Evolutionary conservation across 1,140 invertebrate species (phyloP).

Genomic region (Augochlora pura): DNA sequence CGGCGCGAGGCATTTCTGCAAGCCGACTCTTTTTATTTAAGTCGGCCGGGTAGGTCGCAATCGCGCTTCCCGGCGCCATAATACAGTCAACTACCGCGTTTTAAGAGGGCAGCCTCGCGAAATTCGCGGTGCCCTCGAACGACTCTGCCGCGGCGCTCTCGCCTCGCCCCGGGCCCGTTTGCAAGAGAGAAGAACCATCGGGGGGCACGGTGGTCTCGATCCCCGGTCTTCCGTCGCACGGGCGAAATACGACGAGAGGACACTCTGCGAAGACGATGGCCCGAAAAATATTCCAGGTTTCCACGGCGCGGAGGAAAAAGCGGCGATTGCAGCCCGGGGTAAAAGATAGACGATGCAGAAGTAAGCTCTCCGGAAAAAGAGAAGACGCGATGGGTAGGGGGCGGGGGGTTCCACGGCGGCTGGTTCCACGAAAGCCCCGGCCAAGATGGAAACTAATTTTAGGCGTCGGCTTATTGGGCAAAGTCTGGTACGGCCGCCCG

Average conservation of each 20-base stretch:
- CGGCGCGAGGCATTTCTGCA: neutral
- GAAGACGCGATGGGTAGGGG: neutral
- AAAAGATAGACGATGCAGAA: constrained; percentile 25
- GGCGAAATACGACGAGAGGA: constrained; percentile 26
- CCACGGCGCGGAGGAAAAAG: neutral
- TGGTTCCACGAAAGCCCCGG: neutral
- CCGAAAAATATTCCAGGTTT: constrained; percentile 25
- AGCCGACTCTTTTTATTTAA: neutral
- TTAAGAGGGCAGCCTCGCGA: constrained; percentile 17
- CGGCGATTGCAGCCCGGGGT: neutral
- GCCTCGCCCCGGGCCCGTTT: neutral
- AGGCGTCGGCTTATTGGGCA: constrained; percentile 28
- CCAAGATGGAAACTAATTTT: constrained; percentile 30
- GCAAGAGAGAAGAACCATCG: constrained; percentile 3
- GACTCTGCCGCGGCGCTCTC: neutral
- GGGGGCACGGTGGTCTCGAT: neutral
- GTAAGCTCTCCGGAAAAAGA: neutral
- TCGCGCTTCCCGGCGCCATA: neutral
- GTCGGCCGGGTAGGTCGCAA: neutral
- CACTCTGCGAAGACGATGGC: constrained; percentile 24
- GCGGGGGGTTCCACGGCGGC: too few relatives aligned
- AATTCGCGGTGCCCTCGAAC: constrained; percentile 21
- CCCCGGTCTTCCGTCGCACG: constrained; percentile 14
- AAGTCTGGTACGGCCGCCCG: constrained; percentile 16
- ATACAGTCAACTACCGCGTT: neutral